phyloP scores from a whole-genome alignment of 2,888 invertebrate species.

The Bellardia bayeri region DNA sequence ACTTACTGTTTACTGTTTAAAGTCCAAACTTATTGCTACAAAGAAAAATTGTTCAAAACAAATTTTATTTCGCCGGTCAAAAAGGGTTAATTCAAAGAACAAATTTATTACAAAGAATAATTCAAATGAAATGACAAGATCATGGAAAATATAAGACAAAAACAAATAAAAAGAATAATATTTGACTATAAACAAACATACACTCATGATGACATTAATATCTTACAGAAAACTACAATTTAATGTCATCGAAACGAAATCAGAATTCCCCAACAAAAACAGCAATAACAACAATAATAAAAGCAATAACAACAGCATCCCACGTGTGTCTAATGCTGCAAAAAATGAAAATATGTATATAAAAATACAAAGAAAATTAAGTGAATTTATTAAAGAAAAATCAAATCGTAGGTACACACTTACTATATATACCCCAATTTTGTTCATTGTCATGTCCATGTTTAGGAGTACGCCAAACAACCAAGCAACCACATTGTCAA shows the following conservation, averaged over 20 bases:
- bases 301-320: conserved; percentile 54
- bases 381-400: conserved; percentile 62
- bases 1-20: too few relatives aligned
- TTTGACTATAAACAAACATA: conserved; percentile 50
- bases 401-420: conserved; percentile 51
- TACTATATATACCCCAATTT: not conserved
- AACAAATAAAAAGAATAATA: conserved; percentile 49
- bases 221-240: conserved; percentile 56
- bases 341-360: not conserved
- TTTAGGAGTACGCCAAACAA: conserved; percentile 45
- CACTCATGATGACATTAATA: conserved; percentile 62
- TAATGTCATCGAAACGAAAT: conserved; percentile 68
- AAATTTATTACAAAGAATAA: conserved; percentile 60
- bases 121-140: conserved; percentile 65
- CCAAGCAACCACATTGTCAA: conserved; percentile 44
- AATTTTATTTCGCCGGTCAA: too few relatives aligned
- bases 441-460: conserved; percentile 10
- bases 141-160: conserved; percentile 49
- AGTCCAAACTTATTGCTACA: too few relatives aligned
- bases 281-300: conserved; percentile 13
- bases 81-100: conserved; percentile 52
- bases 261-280: conserved; percentile 40
- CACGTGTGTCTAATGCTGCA: conserved; percentile 70
- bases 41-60: too few relatives aligned
- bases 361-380: conserved; percentile 25